Evolutionary conservation across 2,113 vertebrate genomes (phyloP).

Genomic region (Lonchura striata): DNA sequence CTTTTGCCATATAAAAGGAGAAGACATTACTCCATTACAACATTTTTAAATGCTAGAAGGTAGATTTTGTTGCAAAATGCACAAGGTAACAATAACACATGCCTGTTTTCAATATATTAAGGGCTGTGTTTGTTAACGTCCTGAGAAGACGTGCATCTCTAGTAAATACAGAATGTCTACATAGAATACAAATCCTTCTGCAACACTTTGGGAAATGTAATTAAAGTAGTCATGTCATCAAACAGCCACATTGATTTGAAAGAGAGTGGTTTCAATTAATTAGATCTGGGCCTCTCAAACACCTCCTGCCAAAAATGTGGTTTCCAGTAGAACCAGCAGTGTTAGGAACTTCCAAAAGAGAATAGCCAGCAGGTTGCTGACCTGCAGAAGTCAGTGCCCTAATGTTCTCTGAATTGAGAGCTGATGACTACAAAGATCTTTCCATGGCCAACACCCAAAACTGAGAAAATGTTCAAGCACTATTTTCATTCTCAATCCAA

Average conservation of each 20-base stretch:
- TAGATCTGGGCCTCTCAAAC: neutral
- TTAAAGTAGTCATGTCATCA: neutral
- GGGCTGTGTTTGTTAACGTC: neutral
- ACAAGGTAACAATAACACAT: constrained; percentile 17
- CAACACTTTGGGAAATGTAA: neutral
- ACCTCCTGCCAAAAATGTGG: neutral
- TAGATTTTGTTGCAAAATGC: constrained; percentile 45
- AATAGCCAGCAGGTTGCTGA: neutral
- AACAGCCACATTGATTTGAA: neutral
- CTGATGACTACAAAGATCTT: neutral
- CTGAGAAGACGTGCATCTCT: neutral
- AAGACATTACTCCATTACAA: neutral
- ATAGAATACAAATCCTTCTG: neutral
- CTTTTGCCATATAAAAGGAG: constrained; percentile 49
- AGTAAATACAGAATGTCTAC: neutral
- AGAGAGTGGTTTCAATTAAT: neutral
- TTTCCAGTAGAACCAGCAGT: neutral
- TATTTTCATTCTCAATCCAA: neutral
- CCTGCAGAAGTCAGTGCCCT: neutral
- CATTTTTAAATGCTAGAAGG: neutral
- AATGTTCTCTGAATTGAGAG: neutral
- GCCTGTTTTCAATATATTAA: neutral
- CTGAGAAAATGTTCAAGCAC: neutral
- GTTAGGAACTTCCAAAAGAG: neutral
- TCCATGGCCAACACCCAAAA: neutral